phyloP scores from a whole-genome alignment of 2,888 invertebrate species.

The Watsonalla binaria region DNA sequence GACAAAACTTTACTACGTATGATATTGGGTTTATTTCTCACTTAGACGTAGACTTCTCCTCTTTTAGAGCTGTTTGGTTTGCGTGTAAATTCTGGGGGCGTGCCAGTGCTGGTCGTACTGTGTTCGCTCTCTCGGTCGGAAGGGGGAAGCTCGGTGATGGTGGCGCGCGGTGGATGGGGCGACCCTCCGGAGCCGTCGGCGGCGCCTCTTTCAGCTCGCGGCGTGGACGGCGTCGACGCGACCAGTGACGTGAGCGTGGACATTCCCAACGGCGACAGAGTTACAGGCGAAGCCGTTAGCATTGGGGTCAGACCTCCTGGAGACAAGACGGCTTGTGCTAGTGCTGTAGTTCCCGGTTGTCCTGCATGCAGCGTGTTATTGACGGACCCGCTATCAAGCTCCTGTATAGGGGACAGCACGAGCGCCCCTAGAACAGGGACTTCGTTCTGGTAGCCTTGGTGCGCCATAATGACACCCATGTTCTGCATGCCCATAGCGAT shows the following conservation, averaged over 20 bases:
- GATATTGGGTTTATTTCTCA: slow-evolving; percentile 1
- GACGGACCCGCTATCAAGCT: slow-evolving; percentile 87
- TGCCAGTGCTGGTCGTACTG: slow-evolving; percentile 39
- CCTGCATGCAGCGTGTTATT: slow-evolving; percentile 86
- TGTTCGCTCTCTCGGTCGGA: slow-evolving; percentile 57
- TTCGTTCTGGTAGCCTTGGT: slow-evolving; percentile 81
- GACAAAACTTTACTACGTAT: background rate
- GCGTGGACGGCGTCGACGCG: slow-evolving; percentile 73
- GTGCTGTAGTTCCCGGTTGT: slow-evolving; percentile 85
- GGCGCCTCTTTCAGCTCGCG: slow-evolving; percentile 44
- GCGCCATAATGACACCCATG: slow-evolving; percentile 85
- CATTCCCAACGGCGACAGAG: slow-evolving; percentile 79
- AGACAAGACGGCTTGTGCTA: slow-evolving; percentile 88
- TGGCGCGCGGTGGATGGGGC: slow-evolving; percentile 33
- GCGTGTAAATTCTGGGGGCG: slow-evolving; percentile 44
- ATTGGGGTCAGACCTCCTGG: slow-evolving; percentile 73
- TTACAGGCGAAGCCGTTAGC: slow-evolving; percentile 68
- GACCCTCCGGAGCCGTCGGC: slow-evolving; percentile 33
- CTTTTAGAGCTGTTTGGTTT: slow-evolving; percentile 58
- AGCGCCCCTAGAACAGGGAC: slow-evolving; percentile 86
- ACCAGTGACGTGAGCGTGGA: slow-evolving; percentile 78
- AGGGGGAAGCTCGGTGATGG: slow-evolving; percentile 40
- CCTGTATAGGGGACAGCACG: slow-evolving; percentile 90
- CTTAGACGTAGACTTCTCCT: slow-evolving; percentile 67
- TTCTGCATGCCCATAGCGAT: slow-evolving; percentile 75